Evolutionary conservation across 2,797 vertebrate species (phyloP).

Genomic region (Oreochromis mossambicus): DNA sequence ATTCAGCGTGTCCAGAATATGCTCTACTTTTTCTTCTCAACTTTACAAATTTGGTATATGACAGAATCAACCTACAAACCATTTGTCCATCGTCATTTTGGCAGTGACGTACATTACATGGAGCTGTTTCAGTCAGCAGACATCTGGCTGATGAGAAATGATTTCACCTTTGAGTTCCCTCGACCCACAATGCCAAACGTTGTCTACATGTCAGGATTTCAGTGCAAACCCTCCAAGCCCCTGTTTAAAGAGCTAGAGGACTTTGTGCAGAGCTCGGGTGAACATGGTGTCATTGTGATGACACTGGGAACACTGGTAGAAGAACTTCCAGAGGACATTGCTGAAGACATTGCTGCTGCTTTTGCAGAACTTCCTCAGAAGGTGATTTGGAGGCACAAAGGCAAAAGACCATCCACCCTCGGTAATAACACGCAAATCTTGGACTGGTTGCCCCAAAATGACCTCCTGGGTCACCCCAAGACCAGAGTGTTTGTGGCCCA

Average conservation of each 20-base stretch:
- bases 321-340: slow-evolving; percentile 47
- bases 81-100: slow-evolving; percentile 56
- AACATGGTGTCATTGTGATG: slow-evolving; percentile 71
- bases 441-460: slow-evolving; percentile 67
- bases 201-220: slow-evolving; percentile 70
- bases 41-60: slow-evolving; percentile 22
- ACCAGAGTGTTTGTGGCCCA: slow-evolving; percentile 63
- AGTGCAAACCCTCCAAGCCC: slow-evolving; percentile 64
- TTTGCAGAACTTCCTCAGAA: slow-evolving; percentile 68
- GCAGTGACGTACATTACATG: slow-evolving; percentile 55
- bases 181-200: slow-evolving; percentile 72
- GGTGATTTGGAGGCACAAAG: slow-evolving; percentile 60
- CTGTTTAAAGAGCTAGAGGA: slow-evolving; percentile 50
- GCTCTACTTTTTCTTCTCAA: background rate
- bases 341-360: slow-evolving; percentile 55
- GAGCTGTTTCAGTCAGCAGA: slow-evolving; percentile 65
- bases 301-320: slow-evolving; percentile 59
- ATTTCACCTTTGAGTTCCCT: slow-evolving; percentile 69
- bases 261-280: slow-evolving; percentile 60
- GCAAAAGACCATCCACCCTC: slow-evolving; percentile 47
- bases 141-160: slow-evolving; percentile 72
- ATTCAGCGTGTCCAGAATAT: slow-evolving; percentile 30
- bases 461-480: slow-evolving; percentile 65
- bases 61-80: slow-evolving; percentile 28
- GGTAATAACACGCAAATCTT: slow-evolving; percentile 67